phyloP scores from a whole-genome alignment of 30 jellyfish, hydroid and myxozoan species.

The Chironex yamaguchii region DNA sequence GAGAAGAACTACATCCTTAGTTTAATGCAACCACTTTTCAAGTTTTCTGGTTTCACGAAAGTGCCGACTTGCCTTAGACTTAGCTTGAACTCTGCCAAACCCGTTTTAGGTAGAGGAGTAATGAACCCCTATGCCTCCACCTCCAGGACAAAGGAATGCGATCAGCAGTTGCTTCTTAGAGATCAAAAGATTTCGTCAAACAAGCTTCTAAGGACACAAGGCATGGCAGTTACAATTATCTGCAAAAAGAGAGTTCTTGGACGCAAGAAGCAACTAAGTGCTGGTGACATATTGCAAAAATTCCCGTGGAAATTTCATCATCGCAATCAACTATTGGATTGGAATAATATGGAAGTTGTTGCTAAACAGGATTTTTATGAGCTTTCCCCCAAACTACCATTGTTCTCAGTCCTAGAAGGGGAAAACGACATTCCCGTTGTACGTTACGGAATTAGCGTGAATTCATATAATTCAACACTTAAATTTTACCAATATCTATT shows the following conservation, averaged over 20 bases:
- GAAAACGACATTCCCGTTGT: neutral
- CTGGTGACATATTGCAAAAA: neutral
- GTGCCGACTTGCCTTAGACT: neutral
- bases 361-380: neutral
- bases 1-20: neutral
- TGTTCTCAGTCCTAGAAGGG: neutral
- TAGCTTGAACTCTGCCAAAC: neutral
- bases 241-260: neutral
- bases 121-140: neutral
- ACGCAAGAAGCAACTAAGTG: neutral
- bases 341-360: neutral
- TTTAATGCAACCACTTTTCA: neutral
- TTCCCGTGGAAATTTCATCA: neutral
- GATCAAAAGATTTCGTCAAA: neutral
- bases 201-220: neutral
- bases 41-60: neutral
- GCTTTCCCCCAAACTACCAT: neutral
- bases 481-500: neutral
- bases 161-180: neutral
- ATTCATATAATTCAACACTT: neutral
- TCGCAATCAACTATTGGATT: neutral
- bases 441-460: neutral
- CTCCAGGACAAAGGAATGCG: neutral
- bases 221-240: neutral
- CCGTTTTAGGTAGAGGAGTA: neutral